Percentiles rank a stretch among this genome's conserved stretches.
Evolutionary conservation across 1,140 invertebrate species (phyloP).

Genomic region (Nomia melanderi): DNA sequence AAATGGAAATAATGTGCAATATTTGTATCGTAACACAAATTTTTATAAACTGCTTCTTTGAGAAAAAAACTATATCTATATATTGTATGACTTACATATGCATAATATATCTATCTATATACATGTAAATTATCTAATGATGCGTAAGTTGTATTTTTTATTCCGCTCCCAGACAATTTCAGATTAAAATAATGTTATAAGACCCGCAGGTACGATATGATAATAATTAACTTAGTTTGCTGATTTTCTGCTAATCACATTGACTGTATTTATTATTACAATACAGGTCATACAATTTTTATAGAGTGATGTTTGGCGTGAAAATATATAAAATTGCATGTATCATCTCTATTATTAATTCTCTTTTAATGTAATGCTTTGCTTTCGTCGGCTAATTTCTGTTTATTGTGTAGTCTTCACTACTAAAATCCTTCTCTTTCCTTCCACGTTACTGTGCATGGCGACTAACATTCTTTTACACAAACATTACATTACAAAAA

Average conservation of each 20-base stretch:
- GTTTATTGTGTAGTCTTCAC: not conserved
- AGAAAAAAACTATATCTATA: slow-evolving; percentile 68
- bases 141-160: slow-evolving; percentile 55
- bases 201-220: slow-evolving; percentile 59
- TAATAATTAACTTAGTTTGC: slow-evolving; percentile 42
- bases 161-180: slow-evolving; percentile 58
- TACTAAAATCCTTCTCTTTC: too few species aligned
- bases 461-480: not conserved
- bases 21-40: slow-evolving; percentile 69
- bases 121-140: slow-evolving; percentile 55
- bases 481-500: not conserved
- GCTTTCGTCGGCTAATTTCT: not conserved
- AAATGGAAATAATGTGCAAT: slow-evolving; percentile 72
- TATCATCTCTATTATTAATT: slow-evolving; percentile 2
- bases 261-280: slow-evolving; percentile 25
- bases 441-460: not conserved
- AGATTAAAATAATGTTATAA: slow-evolving; percentile 51
- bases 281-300: slow-evolving; percentile 26
- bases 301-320: slow-evolving; percentile 41
- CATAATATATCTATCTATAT: slow-evolving; percentile 64
- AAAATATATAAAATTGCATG: slow-evolving; percentile 62
- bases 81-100: slow-evolving; percentile 70
- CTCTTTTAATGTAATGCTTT: not conserved
- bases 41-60: slow-evolving; percentile 70
- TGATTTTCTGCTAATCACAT: slow-evolving; percentile 38